phyloP scores from a whole-genome alignment of 2,797 vertebrate genomes.

The Buceros bicornis region DNA sequence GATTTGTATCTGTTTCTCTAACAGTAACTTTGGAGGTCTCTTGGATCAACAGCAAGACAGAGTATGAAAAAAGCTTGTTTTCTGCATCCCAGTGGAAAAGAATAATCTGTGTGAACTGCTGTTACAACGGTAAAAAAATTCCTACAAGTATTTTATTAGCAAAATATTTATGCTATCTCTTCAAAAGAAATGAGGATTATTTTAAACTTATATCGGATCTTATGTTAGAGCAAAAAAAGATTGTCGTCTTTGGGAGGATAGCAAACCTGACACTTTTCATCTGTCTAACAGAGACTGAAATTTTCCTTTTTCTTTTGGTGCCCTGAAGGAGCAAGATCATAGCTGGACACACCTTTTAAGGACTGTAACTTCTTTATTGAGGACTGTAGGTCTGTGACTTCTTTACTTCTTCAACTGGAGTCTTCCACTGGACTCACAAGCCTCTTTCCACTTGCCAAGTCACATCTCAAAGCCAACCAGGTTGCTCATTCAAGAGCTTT shows the following conservation, averaged over 20 bases:
- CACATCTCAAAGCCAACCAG: neutral
- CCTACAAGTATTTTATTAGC: neutral
- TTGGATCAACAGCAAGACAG: constrained; percentile 1
- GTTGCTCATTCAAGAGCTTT: neutral
- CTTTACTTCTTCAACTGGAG: neutral
- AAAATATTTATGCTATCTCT: constrained; percentile 40
- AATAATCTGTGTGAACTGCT: constrained; percentile 15
- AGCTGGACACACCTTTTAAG: neutral
- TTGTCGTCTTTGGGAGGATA: neutral
- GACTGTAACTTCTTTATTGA: neutral
- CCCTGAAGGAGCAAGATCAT: neutral
- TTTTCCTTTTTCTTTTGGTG: neutral
- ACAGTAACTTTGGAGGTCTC: neutral
- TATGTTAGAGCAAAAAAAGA: constrained; percentile 20
- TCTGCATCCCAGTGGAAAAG: neutral
- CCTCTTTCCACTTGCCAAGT: neutral
- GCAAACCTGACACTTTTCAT: neutral
- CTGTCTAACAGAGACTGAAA: neutral
- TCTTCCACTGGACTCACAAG: neutral
- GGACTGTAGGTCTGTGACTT: neutral
- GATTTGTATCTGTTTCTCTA: constrained; percentile 25
- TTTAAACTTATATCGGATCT: constrained; percentile 23
- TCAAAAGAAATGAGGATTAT: neutral
- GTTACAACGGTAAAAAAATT: neutral
- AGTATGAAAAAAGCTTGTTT: neutral